Percentiles rank a stretch among this genome's conserved stretches.
These are phyloP conservation scores for Thaumatotibia leucotreta DNA, from an alignment of 1,140 invertebrate species.

Conservation along the genomic window DNA sequence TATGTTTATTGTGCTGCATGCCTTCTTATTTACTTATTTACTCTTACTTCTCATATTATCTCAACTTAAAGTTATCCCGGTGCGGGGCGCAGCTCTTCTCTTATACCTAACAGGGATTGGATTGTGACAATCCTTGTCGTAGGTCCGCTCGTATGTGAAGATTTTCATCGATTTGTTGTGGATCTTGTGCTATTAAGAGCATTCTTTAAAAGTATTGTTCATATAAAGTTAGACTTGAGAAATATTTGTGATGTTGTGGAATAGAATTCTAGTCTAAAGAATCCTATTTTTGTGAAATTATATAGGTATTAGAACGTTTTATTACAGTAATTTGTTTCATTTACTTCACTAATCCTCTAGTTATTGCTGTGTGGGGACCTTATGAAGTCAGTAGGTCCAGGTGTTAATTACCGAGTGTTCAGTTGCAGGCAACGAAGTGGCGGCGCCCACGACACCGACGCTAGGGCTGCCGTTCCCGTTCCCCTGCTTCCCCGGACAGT, in stretches of 20 bases:
- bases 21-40: too few relatives aligned
- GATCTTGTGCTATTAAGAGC: background rate
- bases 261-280: background rate
- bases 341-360: background rate
- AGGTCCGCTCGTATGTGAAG: too few relatives aligned
- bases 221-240: background rate
- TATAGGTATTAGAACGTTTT: background rate
- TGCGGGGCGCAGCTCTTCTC: too few relatives aligned
- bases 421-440: constrained; percentile 54
- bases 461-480: constrained; percentile 64
- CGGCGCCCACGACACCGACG: constrained; percentile 48
- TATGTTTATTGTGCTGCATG: too few relatives aligned
- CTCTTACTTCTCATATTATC: too few relatives aligned
- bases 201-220: background rate
- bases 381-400: background rate
- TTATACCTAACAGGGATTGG: too few relatives aligned
- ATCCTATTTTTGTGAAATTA: constrained; percentile 9
- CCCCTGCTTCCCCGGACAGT: constrained; percentile 68
- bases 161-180: too few relatives aligned
- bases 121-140: too few relatives aligned
- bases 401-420: constrained; percentile 24
- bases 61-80: too few relatives aligned
- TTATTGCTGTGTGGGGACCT: background rate
- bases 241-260: background rate
- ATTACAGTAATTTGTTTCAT: background rate